Conservation (phyloP, 2,888 invertebrate genomes). For the Melanophora roralis region DNA sequence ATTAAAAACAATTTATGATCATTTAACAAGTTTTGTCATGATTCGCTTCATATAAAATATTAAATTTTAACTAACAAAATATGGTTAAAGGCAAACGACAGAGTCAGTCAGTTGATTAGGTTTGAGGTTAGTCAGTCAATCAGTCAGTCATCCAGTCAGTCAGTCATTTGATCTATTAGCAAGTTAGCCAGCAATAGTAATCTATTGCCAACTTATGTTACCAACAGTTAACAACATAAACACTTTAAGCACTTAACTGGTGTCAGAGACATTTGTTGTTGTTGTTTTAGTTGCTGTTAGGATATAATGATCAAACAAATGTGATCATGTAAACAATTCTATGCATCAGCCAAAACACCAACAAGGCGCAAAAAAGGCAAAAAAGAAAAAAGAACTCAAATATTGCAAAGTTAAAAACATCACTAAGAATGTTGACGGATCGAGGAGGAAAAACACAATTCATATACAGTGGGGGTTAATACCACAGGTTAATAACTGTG, state of each 20-base stretch:
- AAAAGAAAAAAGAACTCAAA: background rate
- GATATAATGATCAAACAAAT: slow-evolving; percentile 53
- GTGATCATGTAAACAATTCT: slow-evolving; percentile 62
- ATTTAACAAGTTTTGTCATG: slow-evolving; percentile 60
- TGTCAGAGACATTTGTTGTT: slow-evolving; percentile 18
- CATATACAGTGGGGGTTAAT: slow-evolving; percentile 47
- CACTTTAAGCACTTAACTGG: slow-evolving; percentile 54
- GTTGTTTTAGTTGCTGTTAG: slow-evolving; percentile 13
- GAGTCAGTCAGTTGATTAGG: background rate
- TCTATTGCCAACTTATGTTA: slow-evolving; percentile 54
- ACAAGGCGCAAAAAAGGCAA: slow-evolving; percentile 64
- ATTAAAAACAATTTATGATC: slow-evolving; percentile 61
- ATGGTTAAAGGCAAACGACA: background rate
- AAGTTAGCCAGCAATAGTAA: slow-evolving; percentile 41
- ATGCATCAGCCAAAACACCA: slow-evolving; percentile 7
- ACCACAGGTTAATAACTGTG: slow-evolving; percentile 57
- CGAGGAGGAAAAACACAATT: background rate
- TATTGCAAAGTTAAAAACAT: slow-evolving; percentile 13
- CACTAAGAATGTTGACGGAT: background rate
- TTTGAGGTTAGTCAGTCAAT: background rate
- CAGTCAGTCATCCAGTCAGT: background rate
- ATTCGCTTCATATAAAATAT: slow-evolving; percentile 21
- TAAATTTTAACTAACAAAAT: slow-evolving; percentile 25
- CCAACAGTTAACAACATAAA: slow-evolving; percentile 60
- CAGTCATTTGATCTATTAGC: slow-evolving; percentile 31